Percentiles rank a stretch among this genome's conserved stretches.
phyloP scores from a whole-genome alignment of 1,140 invertebrate species.

The Drosophila trapezifrons region DNA sequence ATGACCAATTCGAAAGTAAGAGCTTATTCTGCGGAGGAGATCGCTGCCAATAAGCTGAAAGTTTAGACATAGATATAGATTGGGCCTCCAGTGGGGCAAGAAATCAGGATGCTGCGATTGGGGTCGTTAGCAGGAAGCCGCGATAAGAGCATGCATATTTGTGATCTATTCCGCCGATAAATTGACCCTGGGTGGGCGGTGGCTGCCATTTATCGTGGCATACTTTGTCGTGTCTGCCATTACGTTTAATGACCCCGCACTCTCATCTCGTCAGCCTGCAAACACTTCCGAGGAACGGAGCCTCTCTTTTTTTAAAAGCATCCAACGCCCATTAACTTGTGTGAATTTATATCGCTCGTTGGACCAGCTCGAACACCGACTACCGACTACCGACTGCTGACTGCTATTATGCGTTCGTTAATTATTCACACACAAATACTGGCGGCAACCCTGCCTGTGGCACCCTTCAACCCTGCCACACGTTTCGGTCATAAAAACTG shows the following conservation, averaged over 20 bases:
- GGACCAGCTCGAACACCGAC: conserved; percentile 33
- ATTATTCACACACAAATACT: conserved; percentile 74
- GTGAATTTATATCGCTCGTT: conserved; percentile 80
- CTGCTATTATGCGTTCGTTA: conserved; percentile 81
- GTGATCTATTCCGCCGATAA: conserved; percentile 57
- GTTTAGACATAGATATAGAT: too few species aligned
- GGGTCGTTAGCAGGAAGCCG: conserved; percentile 10
- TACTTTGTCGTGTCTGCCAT: conserved; percentile 60
- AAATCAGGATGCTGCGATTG: conserved; percentile 19
- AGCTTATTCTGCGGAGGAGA: conserved; percentile 11
- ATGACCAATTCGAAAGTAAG: not conserved
- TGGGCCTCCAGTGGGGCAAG: not conserved
- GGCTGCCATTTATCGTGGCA: conserved; percentile 52
- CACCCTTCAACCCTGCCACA: conserved; percentile 33
- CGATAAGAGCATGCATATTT: conserved; percentile 40
- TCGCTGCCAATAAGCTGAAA: conserved; percentile 26
- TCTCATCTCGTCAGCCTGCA: conserved; percentile 45
- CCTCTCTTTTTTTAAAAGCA: conserved; percentile 72
- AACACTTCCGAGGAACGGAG: conserved; percentile 31
- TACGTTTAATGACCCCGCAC: conserved; percentile 60
- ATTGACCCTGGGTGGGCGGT: conserved; percentile 36
- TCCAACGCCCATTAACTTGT: conserved; percentile 76
- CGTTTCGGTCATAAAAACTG: conserved; percentile 79
- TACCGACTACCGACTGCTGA: conserved; percentile 44
- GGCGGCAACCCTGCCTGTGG: conserved; percentile 7